Evolutionary conservation across 2,113 vertebrate genomes (phyloP).

Genomic region (Indri indri): DNA sequence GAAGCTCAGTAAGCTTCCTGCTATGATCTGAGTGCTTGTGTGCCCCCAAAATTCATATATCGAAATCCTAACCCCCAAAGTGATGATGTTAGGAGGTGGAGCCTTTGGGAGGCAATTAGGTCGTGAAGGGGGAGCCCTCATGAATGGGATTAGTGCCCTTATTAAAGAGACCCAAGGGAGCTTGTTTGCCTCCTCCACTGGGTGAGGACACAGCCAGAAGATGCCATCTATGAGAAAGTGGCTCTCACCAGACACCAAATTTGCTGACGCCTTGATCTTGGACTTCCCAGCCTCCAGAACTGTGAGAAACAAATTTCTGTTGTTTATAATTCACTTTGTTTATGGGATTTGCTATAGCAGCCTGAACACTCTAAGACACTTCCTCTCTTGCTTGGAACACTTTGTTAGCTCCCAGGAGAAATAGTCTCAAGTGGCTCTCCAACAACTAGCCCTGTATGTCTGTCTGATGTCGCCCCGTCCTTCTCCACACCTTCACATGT

Average conservation of each 20-base stretch:
- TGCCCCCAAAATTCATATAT: not conserved
- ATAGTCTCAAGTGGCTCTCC: not conserved
- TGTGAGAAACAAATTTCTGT: not conserved
- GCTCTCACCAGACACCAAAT: no score
- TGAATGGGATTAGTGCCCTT: not conserved
- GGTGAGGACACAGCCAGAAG: not conserved
- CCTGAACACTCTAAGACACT: not conserved
- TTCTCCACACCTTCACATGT: not conserved
- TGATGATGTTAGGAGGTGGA: not conserved
- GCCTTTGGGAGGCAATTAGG: not conserved
- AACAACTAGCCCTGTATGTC: not conserved
- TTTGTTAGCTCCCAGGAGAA: not conserved
- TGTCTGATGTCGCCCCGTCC: not conserved
- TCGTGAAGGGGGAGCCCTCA: not conserved
- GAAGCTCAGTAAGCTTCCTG: not conserved
- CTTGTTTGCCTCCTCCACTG: not conserved
- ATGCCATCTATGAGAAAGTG: not conserved
- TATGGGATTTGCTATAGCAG: not conserved
- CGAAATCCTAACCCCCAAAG: no score
- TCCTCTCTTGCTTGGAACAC: not conserved
- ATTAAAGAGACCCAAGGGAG: not conserved
- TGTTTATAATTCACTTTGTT: not conserved
- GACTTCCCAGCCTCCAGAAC: not conserved
- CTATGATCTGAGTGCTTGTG: not conserved
- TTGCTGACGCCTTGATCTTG: not conserved